Evolutionary conservation across 2,797 vertebrate species (phyloP), one percentile per base, ranked within the genome.

Genomic region (Gadopsis marmoratus): DNA sequence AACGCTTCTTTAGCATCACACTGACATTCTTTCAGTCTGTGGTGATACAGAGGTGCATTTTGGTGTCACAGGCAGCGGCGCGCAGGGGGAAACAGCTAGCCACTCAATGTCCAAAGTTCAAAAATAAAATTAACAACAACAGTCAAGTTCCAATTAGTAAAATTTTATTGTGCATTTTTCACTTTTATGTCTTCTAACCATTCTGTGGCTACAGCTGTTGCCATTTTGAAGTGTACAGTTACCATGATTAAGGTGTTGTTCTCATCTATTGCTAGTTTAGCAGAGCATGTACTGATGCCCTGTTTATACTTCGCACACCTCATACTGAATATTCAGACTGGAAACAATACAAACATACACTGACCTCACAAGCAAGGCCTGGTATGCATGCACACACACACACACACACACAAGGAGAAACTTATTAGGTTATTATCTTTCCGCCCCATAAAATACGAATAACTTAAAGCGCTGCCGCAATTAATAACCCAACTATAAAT

Each of bases 341-440:
- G 78, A 82, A 90, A 91, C 81, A 87, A 90, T 84, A 85, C 90
- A 91, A 90, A 91, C 82, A 93, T 86, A 87, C 72, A 50, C 66
- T 83, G 86, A 88, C 82, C 88, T 82, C 85, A 63, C 75, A 76
- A 43, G 0, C 77, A 47, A 45, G 23, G 56, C 12, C 61, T 7
- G 23, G 41, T 51, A 37, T 26, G 2, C 48, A 37, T 66, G 31
- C 66, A 67, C 76, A 78, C 78, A 47, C 54, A 48, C 14, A 55
- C 26, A 74, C 70, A 58, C 64, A 80, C 55, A 88, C 80, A 86
- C 82, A 63, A 67, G 77, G 78, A 79, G 89, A 94, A 94, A 95
- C 92, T 92, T 95, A 95, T 95, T 95, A 95, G 93, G 93, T 96
- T 95, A 96, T 96, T 96, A 96, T 95, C 94, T 96, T 95, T 96